phyloP scores from a whole-genome alignment of 2,888 invertebrate species.

The Tachina grossa region DNA sequence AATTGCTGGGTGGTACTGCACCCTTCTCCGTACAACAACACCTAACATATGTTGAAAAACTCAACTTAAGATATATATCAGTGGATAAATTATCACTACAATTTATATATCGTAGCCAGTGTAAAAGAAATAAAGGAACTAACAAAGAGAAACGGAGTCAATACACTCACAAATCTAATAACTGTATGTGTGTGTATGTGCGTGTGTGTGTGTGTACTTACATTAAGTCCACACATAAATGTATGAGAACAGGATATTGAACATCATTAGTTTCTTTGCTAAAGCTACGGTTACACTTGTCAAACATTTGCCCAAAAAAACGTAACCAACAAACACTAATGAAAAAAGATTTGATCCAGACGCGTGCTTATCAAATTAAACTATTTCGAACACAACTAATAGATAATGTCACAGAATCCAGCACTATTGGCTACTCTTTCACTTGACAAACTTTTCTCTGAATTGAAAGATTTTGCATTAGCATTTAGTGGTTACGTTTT shows the following conservation, averaged over 20 bases:
- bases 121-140: background rate
- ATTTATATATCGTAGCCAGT: constrained; percentile 56
- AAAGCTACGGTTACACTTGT: too few relatives aligned
- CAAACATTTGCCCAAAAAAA: too few relatives aligned
- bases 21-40: background rate
- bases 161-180: background rate
- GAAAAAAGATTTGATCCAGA: too few relatives aligned
- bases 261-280: constrained; percentile 66
- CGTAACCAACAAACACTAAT: too few relatives aligned
- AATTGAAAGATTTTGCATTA: too few relatives aligned
- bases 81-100: constrained; percentile 65
- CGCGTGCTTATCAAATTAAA: too few relatives aligned
- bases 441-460: too few relatives aligned
- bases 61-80: constrained; percentile 59
- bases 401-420: too few relatives aligned
- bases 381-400: too few relatives aligned
- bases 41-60: constrained; percentile 57
- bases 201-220: background rate
- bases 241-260: constrained; percentile 59
- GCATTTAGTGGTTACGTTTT: too few relatives aligned
- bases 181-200: background rate
- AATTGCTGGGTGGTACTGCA: constrained; percentile 53
- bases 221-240: constrained; percentile 19
- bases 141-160: constrained; percentile 3
- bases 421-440: too few relatives aligned